Conservation (phyloP, 2,888 invertebrate species). For the Salticus scenicus region DNA sequence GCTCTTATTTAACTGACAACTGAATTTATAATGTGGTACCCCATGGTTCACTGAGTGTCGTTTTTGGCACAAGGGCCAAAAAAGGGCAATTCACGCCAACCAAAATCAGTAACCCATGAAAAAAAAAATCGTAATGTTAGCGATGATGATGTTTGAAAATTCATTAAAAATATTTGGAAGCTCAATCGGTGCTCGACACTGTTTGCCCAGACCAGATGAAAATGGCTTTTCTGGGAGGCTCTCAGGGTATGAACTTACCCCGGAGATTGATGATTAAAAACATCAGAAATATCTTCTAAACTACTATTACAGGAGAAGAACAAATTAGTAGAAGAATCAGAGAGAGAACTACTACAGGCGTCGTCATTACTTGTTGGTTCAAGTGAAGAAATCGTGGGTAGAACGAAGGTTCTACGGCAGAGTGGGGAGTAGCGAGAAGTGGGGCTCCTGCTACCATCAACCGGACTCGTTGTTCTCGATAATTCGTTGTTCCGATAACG, state of each 20-base stretch:
- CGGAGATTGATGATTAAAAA: conserved; percentile 17
- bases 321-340: conserved; percentile 61
- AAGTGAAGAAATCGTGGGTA: conserved; percentile 50
- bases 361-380: conserved; percentile 70
- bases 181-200: background rate
- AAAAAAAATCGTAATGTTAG: too few species aligned
- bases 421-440: conserved; percentile 69
- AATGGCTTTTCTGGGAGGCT: conserved; percentile 10
- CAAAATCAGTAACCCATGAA: too few species aligned
- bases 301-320: conserved; percentile 69
- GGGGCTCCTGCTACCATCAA: conserved; percentile 63
- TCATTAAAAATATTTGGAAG: background rate
- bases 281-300: conserved; percentile 52
- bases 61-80: too few species aligned
- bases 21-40: too few species aligned
- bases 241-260: conserved; percentile 49
- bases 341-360: conserved; percentile 59
- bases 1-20: too few species aligned
- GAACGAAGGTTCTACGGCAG: conserved; percentile 54
- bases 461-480: conserved; percentile 67
- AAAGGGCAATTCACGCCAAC: too few species aligned
- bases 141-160: too few species aligned
- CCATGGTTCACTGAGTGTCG: too few species aligned
- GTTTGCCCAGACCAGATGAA: conserved; percentile 16
- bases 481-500: conserved; percentile 69